Conservation (phyloP, 2,888 invertebrate species). For the Microplitis deprimator region DNA sequence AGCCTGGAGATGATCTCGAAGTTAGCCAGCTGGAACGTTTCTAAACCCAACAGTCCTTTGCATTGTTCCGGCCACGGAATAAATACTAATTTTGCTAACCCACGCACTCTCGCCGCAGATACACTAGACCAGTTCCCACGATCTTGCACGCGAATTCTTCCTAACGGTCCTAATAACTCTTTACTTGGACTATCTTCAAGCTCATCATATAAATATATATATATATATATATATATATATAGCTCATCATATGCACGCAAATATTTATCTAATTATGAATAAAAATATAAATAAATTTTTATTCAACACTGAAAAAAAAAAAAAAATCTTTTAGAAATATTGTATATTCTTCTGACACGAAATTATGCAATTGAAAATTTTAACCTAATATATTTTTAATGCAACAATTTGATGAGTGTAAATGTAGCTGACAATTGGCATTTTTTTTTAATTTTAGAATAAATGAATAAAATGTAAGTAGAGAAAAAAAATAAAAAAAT, state of each 20-base stretch:
- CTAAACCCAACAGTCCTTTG: slow-evolving; percentile 61
- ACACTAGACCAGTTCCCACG: slow-evolving; percentile 69
- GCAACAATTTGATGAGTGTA: too few species aligned
- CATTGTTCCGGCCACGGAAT: slow-evolving; percentile 66
- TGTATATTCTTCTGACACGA: too few species aligned
- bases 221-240: neutral
- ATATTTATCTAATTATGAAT: slow-evolving; percentile 51
- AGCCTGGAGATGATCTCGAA: slow-evolving; percentile 43
- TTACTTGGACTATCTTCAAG: slow-evolving; percentile 15
- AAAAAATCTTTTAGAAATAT: neutral
- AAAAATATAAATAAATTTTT: neutral
- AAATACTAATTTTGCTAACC: slow-evolving; percentile 68
- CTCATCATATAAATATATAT: slow-evolving; percentile 45
- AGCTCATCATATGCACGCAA: slow-evolving; percentile 53
- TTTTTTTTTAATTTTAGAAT: too few species aligned
- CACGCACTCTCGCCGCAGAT: slow-evolving; percentile 53
- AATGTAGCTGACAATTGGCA: too few species aligned
- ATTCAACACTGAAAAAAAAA: neutral
- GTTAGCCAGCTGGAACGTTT: slow-evolving; percentile 66
- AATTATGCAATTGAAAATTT: too few species aligned
- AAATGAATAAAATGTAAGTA: too few species aligned
- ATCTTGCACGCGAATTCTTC: slow-evolving; percentile 63
- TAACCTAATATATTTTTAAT: too few species aligned
- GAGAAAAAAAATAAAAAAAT: too few species aligned
- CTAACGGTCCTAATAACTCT: slow-evolving; percentile 46